phyloP scores from a whole-genome alignment of 2,888 invertebrate genomes.

The Eupithecia pulchellata region DNA sequence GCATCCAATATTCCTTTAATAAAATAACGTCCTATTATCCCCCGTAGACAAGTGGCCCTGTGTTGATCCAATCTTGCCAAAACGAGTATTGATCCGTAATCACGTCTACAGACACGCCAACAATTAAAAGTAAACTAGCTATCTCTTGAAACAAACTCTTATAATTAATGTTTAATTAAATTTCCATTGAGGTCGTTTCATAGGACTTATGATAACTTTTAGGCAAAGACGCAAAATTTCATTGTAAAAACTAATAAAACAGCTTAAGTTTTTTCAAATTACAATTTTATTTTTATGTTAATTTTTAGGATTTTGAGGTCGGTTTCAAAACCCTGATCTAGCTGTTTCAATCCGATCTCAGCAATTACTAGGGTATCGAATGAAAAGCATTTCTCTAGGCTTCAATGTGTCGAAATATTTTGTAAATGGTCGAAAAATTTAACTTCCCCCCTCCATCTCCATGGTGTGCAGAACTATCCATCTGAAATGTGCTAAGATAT shows the following conservation, averaged over 20 bases:
- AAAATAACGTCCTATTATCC: not conserved
- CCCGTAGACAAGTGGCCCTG: slow-evolving; percentile 22
- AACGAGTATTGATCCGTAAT: slow-evolving; percentile 51
- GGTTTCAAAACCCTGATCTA: too few relatives aligned
- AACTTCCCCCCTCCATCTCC: too few relatives aligned
- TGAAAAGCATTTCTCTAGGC: too few relatives aligned
- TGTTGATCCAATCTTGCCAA: slow-evolving; percentile 51
- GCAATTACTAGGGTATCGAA: too few relatives aligned
- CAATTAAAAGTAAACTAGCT: slow-evolving; percentile 37
- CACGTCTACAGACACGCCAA: slow-evolving; percentile 23
- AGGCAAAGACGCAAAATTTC: not conserved
- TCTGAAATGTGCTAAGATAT: too few relatives aligned
- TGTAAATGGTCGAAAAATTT: too few relatives aligned
- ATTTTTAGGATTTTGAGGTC: too few relatives aligned
- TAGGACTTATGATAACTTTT: not conserved
- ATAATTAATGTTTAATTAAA: not conserved
- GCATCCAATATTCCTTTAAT: not conserved
- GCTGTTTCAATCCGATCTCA: too few relatives aligned
- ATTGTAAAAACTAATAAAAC: not conserved
- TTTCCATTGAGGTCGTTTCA: not conserved
- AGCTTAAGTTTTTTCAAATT: not conserved
- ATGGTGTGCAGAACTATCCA: too few relatives aligned
- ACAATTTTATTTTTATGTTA: too few relatives aligned
- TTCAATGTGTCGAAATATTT: too few relatives aligned
- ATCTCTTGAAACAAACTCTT: slow-evolving; percentile 12